Conservation (phyloP, 2,113 vertebrate species). For the Sturnira hondurensis region DNA sequence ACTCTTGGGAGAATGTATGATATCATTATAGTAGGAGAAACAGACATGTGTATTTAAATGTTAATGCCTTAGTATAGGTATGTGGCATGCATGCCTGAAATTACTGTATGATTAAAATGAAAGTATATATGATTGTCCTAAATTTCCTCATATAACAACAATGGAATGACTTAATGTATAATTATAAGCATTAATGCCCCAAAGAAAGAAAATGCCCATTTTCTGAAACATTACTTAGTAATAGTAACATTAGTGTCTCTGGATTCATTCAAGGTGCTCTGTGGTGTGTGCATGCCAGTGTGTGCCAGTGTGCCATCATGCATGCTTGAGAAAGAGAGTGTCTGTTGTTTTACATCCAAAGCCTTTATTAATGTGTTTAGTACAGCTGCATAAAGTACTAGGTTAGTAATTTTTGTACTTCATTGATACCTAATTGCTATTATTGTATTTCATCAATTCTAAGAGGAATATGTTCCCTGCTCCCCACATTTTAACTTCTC, state of each 20-base stretch:
- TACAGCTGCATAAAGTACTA: background rate
- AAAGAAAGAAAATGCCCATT: background rate
- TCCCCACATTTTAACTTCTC: background rate
- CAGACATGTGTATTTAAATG: background rate
- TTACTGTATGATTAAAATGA: background rate
- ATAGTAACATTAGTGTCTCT: background rate
- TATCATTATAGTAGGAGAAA: background rate
- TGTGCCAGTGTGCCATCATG: accelerated
- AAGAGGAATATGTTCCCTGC: background rate
- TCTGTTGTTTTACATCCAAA: background rate
- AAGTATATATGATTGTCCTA: background rate
- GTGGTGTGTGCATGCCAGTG: accelerated
- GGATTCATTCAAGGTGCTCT: background rate
- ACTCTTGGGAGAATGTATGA: background rate
- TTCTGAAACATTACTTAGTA: background rate
- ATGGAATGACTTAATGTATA: background rate
- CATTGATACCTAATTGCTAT: background rate
- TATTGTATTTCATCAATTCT: background rate
- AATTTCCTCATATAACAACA: background rate
- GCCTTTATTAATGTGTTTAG: background rate
- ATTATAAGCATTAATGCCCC: background rate
- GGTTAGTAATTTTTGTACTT: background rate
- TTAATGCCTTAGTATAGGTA: background rate
- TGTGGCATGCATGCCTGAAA: background rate
- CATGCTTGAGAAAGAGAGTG: background rate